Conservation (phyloP, 2,113 vertebrate genomes). For the Plestiodon gilberti region DNA sequence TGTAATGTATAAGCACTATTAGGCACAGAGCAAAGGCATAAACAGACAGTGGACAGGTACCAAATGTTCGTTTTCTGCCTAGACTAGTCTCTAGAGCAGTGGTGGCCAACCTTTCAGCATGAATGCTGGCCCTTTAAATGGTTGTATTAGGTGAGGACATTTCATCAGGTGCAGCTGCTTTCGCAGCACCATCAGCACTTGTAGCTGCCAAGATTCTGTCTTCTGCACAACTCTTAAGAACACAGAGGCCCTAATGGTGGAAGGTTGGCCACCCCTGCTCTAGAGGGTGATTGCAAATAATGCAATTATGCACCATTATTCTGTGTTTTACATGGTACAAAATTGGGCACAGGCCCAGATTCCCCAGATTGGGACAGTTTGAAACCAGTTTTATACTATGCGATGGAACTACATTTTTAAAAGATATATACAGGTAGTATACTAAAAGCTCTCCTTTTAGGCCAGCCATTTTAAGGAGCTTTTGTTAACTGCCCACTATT, state of each 20-base stretch:
- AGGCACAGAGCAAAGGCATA: not conserved
- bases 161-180: no score
- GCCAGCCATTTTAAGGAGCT: not conserved
- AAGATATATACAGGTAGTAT: no score
- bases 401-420: not conserved
- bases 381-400: not conserved
- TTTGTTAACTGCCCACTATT: not conserved
- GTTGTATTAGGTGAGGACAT: no score
- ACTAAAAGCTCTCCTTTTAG: not conserved
- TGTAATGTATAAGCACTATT: not conserved
- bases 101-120: no score
- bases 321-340: not conserved
- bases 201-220: no score
- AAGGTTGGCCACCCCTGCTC: no score
- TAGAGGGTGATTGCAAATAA: not conserved
- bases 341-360: not conserved
- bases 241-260: no score
- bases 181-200: no score
- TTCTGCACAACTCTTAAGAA: no score
- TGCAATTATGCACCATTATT: no score
- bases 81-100: no score
- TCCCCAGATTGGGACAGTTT: not conserved
- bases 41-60: not conserved
- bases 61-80: not conserved
- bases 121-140: no score